Evolutionary conservation across 2,888 invertebrate genomes (phyloP).

Genomic region (Thysanoteuthis rhombus): DNA sequence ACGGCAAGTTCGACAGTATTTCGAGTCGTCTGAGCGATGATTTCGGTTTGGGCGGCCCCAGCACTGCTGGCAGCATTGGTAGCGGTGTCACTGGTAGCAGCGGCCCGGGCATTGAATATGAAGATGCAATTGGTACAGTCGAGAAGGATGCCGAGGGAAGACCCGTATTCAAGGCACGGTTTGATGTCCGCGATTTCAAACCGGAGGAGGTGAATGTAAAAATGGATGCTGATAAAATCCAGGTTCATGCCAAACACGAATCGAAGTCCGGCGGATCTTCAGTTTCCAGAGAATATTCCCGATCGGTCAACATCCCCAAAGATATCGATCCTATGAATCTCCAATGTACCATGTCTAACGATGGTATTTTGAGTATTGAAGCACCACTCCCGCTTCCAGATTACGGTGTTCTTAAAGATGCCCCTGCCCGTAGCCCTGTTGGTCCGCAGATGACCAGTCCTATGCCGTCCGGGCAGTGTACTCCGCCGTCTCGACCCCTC

Average conservation of each 20-base stretch:
- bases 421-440: background rate
- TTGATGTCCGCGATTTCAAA: slow-evolving; percentile 59
- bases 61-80: background rate
- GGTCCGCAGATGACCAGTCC: slow-evolving; percentile 24
- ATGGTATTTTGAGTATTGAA: slow-evolving; percentile 58
- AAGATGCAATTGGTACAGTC: slow-evolving; percentile 49
- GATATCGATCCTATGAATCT: slow-evolving; percentile 54
- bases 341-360: slow-evolving; percentile 58
- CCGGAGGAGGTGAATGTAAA: slow-evolving; percentile 62
- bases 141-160: slow-evolving; percentile 53
- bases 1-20: slow-evolving; percentile 44
- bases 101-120: slow-evolving; percentile 22
- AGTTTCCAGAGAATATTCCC: slow-evolving; percentile 58
- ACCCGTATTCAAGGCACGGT: slow-evolving; percentile 54
- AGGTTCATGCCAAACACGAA: slow-evolving; percentile 57
- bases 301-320: slow-evolving; percentile 58
- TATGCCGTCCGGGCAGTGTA: slow-evolving; percentile 35
- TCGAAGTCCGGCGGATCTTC: slow-evolving; percentile 55
- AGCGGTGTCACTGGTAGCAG: background rate
- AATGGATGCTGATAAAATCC: slow-evolving; percentile 57
- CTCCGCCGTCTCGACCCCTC: slow-evolving; percentile 36
- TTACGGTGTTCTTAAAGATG: slow-evolving; percentile 29
- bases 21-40: slow-evolving; percentile 48
- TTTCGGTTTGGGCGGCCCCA: slow-evolving; percentile 37
- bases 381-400: slow-evolving; percentile 43